Percentiles rank a stretch among this genome's conserved stretches.
Conservation (phyloP, 2,888 invertebrate genomes). For the Lasioglossum morio region DNA sequence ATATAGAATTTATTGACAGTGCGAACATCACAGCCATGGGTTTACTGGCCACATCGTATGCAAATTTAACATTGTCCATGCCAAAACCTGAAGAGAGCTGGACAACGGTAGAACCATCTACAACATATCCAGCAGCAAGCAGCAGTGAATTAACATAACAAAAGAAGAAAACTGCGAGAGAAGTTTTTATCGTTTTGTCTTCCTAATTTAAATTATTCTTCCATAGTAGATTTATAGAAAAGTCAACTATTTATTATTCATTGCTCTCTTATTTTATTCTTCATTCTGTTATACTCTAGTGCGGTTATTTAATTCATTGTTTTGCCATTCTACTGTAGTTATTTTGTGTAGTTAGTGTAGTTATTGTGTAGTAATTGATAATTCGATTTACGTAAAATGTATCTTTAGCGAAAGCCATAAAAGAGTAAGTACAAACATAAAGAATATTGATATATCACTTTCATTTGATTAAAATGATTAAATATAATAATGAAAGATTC, state of each 20-base stretch:
- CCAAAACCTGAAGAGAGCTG: neutral
- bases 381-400: neutral
- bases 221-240: neutral
- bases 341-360: too few relatives aligned
- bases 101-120: neutral
- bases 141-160: conserved; percentile 1
- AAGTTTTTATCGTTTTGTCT: neutral
- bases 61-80: conserved; percentile 8
- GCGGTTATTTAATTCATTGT: neutral
- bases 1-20: conserved; percentile 42
- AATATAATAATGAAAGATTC: neutral
- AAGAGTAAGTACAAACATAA: neutral
- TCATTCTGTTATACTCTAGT: neutral
- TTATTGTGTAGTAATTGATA: neutral
- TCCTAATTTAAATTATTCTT: neutral
- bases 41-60: neutral
- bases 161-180: neutral
- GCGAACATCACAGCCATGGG: conserved; percentile 10
- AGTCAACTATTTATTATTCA: conserved; percentile 17
- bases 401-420: neutral
- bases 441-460: neutral
- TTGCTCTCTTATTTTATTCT: neutral
- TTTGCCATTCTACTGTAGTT: neutral
- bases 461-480: neutral
- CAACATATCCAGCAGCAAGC: neutral